Percentiles rank a stretch among this genome's conserved stretches.
These are phyloP conservation scores for Osmerus eperlanus DNA, from an alignment of 2,113 vertebrate genomes.

Conservation along the genomic window DNA sequence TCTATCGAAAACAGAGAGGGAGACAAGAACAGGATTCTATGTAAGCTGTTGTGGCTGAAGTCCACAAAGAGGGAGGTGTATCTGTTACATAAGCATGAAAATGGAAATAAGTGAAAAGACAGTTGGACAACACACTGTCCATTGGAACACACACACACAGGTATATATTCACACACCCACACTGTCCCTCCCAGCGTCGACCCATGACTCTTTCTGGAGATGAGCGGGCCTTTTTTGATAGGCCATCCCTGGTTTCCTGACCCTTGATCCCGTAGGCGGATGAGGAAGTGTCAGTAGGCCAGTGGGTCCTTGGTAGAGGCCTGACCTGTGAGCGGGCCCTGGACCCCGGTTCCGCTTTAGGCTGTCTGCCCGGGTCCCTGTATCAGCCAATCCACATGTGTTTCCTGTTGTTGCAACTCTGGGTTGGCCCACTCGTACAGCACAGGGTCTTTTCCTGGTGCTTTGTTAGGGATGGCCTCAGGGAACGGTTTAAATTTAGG, in stretches of 20 bases:
- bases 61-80: no score
- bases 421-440: conserved; percentile 59
- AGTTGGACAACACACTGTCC: conserved; percentile 6
- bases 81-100: no score
- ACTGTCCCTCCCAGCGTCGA: not conserved
- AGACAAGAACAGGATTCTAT: no score
- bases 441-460: conserved; percentile 80
- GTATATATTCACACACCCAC: not conserved
- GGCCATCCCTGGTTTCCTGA: conserved; percentile 29
- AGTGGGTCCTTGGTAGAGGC: conserved; percentile 35
- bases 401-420: conserved; percentile 88
- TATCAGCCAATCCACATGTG: conserved; percentile 79
- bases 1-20: no score
- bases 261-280: conserved; percentile 55
- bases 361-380: conserved; percentile 39
- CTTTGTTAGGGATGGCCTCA: conserved; percentile 79
- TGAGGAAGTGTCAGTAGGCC: conserved; percentile 66
- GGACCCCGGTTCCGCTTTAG: conserved; percentile 39
- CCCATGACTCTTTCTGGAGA: conserved; percentile 52
- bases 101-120: conserved; percentile 18
- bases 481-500: conserved; percentile 80
- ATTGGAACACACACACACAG: no score
- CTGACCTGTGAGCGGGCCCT: conserved; percentile 19
- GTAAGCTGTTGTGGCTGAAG: no score
- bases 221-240: conserved; percentile 47